Percentiles rank a stretch among this genome's conserved stretches.
Evolutionary conservation across 2,888 invertebrate species (phyloP).

Genomic region (Spisula subtruncata): DNA sequence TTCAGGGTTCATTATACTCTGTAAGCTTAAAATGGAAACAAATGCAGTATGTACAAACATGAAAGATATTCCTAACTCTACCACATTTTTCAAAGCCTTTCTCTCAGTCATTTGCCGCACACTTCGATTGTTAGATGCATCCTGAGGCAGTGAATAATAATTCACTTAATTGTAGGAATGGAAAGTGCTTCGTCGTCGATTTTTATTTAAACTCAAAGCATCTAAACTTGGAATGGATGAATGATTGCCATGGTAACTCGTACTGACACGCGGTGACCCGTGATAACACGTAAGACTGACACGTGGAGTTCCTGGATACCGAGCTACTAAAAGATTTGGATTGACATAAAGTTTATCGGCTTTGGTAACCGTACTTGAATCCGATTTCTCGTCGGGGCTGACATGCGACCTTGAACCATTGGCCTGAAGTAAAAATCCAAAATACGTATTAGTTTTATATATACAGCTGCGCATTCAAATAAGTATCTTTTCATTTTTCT

Average conservation of each 20-base stretch:
- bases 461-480: too few species aligned
- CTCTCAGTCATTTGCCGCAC: constrained; percentile 80
- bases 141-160: constrained; percentile 78
- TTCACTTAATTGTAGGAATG: constrained; percentile 79
- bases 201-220: constrained; percentile 69
- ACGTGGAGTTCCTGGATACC: constrained; percentile 60
- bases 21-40: constrained; percentile 84
- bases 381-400: constrained; percentile 66
- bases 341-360: constrained; percentile 59
- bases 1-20: constrained; percentile 84
- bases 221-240: constrained; percentile 70
- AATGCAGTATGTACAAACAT: constrained; percentile 86
- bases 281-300: constrained; percentile 64
- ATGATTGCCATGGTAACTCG: constrained; percentile 60
- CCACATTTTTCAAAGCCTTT: constrained; percentile 83
- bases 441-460: too few species aligned
- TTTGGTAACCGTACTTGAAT: constrained; percentile 66
- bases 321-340: constrained; percentile 44
- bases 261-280: constrained; percentile 67
- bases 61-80: constrained; percentile 84
- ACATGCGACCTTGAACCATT: constrained; percentile 61
- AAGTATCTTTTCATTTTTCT: too few species aligned
- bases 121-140: constrained; percentile 71
- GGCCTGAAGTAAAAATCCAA: not conserved
- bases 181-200: constrained; percentile 80